phyloP scores from a whole-genome alignment of 2,797 vertebrate genomes.

The Numenius phaeopus region DNA sequence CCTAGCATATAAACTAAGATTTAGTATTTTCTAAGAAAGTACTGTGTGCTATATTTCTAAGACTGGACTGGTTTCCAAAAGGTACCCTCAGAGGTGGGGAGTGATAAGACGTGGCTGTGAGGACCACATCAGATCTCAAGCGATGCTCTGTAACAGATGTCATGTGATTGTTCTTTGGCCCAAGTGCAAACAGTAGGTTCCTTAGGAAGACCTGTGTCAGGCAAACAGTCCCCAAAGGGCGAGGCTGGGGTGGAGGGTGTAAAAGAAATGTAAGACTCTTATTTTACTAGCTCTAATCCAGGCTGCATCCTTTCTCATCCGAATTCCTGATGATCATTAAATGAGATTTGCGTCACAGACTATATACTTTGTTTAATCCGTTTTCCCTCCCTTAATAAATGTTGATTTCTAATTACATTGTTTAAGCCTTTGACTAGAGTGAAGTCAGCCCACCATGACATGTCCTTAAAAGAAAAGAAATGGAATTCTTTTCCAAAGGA shows the following conservation, averaged over 20 bases:
- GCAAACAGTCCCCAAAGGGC: background rate
- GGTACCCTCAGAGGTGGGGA: background rate
- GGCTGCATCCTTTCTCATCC: background rate
- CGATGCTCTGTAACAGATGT: background rate
- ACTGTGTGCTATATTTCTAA: background rate
- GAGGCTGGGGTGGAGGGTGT: background rate
- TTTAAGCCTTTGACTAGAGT: background rate
- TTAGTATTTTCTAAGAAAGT: background rate
- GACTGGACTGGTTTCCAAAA: background rate
- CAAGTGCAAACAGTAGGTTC: too few species aligned
- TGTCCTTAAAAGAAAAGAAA: background rate
- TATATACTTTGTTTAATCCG: background rate
- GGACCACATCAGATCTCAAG: background rate
- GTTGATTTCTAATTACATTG: background rate
- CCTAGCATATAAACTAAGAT: background rate
- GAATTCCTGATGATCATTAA: background rate
- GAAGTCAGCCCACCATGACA: background rate
- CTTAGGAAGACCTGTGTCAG: background rate
- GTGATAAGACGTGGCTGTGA: background rate
- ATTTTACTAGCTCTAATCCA: background rate
- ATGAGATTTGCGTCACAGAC: background rate
- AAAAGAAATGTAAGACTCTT: background rate
- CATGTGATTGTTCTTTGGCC: background rate
- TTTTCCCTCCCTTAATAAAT: background rate
- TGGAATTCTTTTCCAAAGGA: background rate